Percentiles rank a stretch among this genome's conserved stretches.
phyloP scores from a whole-genome alignment of 2,797 vertebrate species.

The Acanthis flammea region DNA sequence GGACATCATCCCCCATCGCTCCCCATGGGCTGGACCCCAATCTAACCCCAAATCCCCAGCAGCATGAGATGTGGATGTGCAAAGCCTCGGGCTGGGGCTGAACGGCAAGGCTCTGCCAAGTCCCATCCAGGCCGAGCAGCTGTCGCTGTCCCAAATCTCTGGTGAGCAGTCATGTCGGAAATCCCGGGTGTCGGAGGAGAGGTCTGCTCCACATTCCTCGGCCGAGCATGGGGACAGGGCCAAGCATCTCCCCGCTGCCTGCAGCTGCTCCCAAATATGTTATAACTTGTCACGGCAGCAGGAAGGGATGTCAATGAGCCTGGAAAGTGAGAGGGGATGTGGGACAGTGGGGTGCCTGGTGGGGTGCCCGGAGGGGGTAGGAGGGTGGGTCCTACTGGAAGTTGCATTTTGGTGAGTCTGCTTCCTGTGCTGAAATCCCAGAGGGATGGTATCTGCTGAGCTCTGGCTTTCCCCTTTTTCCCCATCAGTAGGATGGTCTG shows the following conservation, averaged over 20 bases:
- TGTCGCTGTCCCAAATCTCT: constrained; percentile 41
- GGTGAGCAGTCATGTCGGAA: constrained; percentile 4
- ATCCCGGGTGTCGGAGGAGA: constrained; percentile 38
- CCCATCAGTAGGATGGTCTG: accelerated
- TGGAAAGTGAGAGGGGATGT: neutral
- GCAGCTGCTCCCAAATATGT: constrained; percentile 94
- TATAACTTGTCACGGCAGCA: constrained; percentile 81
- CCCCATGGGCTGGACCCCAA: neutral
- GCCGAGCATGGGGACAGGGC: constrained; percentile 38
- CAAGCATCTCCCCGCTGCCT: constrained; percentile 72
- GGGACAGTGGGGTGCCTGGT: neutral
- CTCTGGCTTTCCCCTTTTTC: too few relatives aligned
- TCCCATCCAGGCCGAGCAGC: neutral
- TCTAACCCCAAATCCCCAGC: neutral
- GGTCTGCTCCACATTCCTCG: constrained; percentile 58
- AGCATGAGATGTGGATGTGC: neutral
- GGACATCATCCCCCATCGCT: accelerated
- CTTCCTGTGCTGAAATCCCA: neutral
- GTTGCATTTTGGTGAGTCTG: neutral
- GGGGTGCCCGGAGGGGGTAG: accelerated
- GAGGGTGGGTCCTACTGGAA: neutral
- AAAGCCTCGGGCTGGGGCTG: neutral
- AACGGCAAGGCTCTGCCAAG: neutral
- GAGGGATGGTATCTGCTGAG: neutral
- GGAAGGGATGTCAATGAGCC: constrained; percentile 64